Conservation (phyloP, 2,113 vertebrate species). For the Thunnus thynnus region DNA sequence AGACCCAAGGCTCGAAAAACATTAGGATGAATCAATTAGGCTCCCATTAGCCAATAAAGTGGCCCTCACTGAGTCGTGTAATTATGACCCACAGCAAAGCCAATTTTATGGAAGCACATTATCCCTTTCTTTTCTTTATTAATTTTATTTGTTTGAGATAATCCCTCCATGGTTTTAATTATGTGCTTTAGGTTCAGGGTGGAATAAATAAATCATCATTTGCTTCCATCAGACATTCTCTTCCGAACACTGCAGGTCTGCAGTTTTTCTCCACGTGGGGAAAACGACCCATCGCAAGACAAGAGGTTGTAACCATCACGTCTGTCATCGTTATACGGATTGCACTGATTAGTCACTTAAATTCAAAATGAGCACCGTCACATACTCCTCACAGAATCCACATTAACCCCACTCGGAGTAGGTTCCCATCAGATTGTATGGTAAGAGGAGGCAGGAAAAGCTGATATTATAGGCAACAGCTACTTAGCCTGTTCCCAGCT, state of each 20-base stretch:
- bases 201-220: conserved; percentile 79
- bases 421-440: conserved; percentile 50
- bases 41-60: conserved; percentile 83
- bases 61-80: conserved; percentile 83
- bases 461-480: conserved; percentile 71
- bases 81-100: conserved; percentile 86
- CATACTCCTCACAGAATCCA: conserved; percentile 7
- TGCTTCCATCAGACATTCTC: conserved; percentile 40
- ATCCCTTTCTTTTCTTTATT: conserved; percentile 73
- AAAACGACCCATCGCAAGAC: not conserved
- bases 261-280: not conserved
- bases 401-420: conserved; percentile 35
- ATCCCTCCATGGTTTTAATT: conserved; percentile 83
- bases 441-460: conserved; percentile 58
- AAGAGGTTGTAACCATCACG: not conserved
- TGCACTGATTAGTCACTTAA: conserved; percentile 13
- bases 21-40: conserved; percentile 87
- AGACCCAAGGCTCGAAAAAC: conserved; percentile 78
- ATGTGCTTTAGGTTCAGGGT: conserved; percentile 76
- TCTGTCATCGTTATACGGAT: conserved; percentile 23
- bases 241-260: conserved; percentile 30
- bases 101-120: conserved; percentile 74
- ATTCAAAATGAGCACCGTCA: conserved; percentile 49
- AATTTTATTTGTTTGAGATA: conserved; percentile 85
- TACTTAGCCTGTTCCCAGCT: conserved; percentile 69